Percentiles rank a stretch among this genome's conserved stretches.
These are phyloP conservation scores for Thalassarche chlororhynchos DNA, from an alignment of 2,113 vertebrate species.

Conservation along the genomic window DNA sequence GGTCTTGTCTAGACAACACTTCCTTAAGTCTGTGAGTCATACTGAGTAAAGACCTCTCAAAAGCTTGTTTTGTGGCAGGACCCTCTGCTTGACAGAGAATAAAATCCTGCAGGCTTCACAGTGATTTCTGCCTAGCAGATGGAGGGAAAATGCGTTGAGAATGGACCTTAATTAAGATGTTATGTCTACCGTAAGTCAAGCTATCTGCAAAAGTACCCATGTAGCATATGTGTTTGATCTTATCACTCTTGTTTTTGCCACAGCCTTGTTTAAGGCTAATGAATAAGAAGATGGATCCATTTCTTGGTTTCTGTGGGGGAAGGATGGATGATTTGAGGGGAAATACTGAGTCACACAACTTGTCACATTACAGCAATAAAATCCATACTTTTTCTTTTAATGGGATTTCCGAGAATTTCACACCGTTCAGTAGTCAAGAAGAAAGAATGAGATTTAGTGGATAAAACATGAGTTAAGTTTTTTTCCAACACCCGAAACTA, in stretches of 20 bases:
- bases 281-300: not conserved
- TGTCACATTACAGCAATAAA: not conserved
- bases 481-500: not conserved
- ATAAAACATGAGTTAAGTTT: not conserved
- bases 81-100: not conserved
- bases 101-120: slow-evolving; percentile 3
- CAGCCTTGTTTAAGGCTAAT: not conserved
- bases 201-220: not conserved
- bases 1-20: slow-evolving; percentile 2
- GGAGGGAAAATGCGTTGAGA: not conserved
- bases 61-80: not conserved
- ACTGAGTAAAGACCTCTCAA: not conserved
- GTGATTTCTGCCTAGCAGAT: slow-evolving; percentile 3
- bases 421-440: not conserved
- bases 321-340: not conserved
- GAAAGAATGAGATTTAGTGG: not conserved
- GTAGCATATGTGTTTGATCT: slow-evolving; percentile 14
- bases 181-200: not conserved
- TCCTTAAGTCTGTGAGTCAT: slow-evolving; percentile 13
- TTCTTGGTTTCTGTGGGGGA: not conserved
- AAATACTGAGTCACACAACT: slow-evolving; percentile 36
- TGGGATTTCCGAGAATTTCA: not conserved
- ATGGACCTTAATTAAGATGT: slow-evolving; percentile 47
- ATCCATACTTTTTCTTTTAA: not conserved
- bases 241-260: not conserved